Conservation (phyloP, 2,888 invertebrate species). For the Callinectes sapidus region DNA sequence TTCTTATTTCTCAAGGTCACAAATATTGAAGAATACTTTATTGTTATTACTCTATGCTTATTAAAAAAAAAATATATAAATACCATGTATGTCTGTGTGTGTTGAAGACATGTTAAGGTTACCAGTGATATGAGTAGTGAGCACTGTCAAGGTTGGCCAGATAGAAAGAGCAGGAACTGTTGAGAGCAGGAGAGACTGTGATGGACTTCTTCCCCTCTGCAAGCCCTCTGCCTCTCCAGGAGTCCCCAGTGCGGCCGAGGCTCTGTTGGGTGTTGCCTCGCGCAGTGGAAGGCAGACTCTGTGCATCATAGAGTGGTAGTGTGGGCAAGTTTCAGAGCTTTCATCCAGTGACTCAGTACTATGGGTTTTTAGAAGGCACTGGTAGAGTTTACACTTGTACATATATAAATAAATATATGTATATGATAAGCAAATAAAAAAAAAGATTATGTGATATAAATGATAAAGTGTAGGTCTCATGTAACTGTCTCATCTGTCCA, state of each 20-base stretch:
- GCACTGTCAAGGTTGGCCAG: neutral
- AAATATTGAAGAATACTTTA: constrained; percentile 48
- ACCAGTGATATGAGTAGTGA: constrained; percentile 18
- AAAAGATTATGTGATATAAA: constrained; percentile 67
- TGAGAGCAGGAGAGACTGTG: constrained; percentile 57
- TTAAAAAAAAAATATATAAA: constrained; percentile 32
- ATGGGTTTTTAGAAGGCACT: constrained; percentile 55
- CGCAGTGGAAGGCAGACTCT: constrained; percentile 40
- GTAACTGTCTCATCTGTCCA: constrained; percentile 65
- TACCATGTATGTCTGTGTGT: constrained; percentile 22
- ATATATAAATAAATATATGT: constrained; percentile 64
- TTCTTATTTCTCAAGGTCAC: constrained; percentile 40
- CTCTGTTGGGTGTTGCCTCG: constrained; percentile 27
- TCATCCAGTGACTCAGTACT: constrained; percentile 62
- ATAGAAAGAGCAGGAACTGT: constrained; percentile 13
- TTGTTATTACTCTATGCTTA: constrained; percentile 47
- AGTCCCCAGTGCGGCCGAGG: neutral
- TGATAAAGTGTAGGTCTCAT: constrained; percentile 64
- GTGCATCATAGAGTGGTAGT: constrained; percentile 40
- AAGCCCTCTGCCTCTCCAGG: constrained; percentile 11
- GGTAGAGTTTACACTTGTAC: constrained; percentile 59
- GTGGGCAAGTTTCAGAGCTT: constrained; percentile 56
- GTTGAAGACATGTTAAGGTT: constrained; percentile 11
- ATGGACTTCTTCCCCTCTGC: constrained; percentile 56
- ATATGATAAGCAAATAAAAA: constrained; percentile 62